Conservation (phyloP, 2,113 vertebrate genomes). For the Mungos mungo region DNA sequence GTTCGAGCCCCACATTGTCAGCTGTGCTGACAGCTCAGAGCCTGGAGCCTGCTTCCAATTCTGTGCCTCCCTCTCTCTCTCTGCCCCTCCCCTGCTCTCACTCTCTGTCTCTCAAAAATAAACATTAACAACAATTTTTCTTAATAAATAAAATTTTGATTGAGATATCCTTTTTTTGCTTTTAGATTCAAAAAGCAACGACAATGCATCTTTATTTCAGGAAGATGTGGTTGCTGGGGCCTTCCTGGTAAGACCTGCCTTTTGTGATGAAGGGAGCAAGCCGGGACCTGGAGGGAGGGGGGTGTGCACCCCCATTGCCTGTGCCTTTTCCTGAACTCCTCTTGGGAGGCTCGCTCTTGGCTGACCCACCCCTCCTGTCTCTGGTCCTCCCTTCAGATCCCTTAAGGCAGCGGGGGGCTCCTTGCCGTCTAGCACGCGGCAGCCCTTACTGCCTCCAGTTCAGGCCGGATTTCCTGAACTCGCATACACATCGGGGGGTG, state of each 20-base stretch:
- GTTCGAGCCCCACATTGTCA: no score
- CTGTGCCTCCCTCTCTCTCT: no score
- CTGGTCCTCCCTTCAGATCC: neutral
- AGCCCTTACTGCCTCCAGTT: accelerated
- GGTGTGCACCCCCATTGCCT: accelerated
- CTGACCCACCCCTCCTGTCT: neutral
- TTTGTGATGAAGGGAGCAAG: accelerated
- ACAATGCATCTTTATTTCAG: neutral
- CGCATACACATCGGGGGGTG: accelerated
- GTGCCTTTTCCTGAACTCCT: neutral
- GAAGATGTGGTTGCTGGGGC: neutral
- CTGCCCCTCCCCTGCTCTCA: no score
- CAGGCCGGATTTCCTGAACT: neutral
- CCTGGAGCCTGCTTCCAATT: no score
- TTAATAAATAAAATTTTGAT: neutral
- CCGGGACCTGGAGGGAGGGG: accelerated
- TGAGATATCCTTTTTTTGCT: neutral
- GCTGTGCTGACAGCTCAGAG: no score
- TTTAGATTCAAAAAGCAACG: neutral
- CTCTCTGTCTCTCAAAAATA: no score
- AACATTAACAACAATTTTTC: no score
- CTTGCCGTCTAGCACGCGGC: no score
- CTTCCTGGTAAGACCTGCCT: neutral
- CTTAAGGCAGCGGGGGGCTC: neutral
- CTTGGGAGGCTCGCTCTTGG: neutral